A percentile compares a stretch with the other conserved stretches of the same genome.
Conservation (phyloP, 2,797 vertebrate species). For the Xenops minutus region DNA sequence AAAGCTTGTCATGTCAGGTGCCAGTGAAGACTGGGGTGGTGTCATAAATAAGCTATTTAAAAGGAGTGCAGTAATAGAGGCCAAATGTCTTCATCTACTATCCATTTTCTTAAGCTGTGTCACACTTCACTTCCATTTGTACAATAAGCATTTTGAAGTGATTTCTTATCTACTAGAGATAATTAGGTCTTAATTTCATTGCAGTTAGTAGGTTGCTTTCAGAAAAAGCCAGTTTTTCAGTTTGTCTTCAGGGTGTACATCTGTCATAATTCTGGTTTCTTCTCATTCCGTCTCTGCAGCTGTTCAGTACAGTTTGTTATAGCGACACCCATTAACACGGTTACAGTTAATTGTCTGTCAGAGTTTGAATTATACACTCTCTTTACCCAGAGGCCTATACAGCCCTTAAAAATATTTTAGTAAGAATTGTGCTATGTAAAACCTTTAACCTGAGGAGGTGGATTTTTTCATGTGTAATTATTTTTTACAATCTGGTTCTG, state of each 20-base stretch:
- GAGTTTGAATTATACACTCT: constrained; percentile 29
- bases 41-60: neutral
- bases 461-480: constrained; percentile 20
- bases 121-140: neutral
- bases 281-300: constrained; percentile 9
- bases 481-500: neutral
- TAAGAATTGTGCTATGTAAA: constrained; percentile 15
- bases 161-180: neutral
- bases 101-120: neutral
- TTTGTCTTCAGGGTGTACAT: constrained; percentile 47
- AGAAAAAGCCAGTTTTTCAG: constrained; percentile 24
- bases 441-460: constrained; percentile 35
- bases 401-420: neutral
- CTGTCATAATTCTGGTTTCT: constrained; percentile 26
- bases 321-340: constrained; percentile 18
- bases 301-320: constrained; percentile 35
- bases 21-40: neutral
- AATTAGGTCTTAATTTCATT: constrained; percentile 4
- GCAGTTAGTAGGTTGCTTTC: constrained; percentile 16
- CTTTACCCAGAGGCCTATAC: constrained; percentile 36
- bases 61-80: neutral
- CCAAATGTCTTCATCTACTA: neutral
- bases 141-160: neutral
- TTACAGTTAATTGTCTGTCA: constrained; percentile 55
- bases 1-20: neutral